A percentile compares a stretch with the other conserved stretches of the same genome.
Conservation (phyloP, 2,888 invertebrate species). For the Drosophila vallismaia region DNA sequence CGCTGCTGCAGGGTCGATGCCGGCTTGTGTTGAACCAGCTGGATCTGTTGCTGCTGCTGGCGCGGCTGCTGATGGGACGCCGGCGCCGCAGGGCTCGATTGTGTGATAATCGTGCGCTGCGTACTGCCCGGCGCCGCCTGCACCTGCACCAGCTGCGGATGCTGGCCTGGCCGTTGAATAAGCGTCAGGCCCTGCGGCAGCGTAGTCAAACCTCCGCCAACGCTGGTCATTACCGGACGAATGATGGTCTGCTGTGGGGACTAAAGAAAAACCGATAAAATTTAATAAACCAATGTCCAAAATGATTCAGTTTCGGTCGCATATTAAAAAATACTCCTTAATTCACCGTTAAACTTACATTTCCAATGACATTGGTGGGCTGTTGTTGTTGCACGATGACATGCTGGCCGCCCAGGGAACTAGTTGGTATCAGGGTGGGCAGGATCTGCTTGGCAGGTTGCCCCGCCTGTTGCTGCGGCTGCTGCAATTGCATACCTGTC, state of each 20-base stretch:
- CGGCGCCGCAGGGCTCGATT: conserved; percentile 69
- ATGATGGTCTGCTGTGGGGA: conserved; percentile 83
- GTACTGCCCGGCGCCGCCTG: conserved; percentile 80
- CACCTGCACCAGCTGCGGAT: conserved; percentile 83
- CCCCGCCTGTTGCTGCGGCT: conserved; percentile 73
- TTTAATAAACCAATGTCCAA: neutral
- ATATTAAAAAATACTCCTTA: neutral
- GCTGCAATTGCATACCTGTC: conserved; percentile 74
- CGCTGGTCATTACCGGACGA: conserved; percentile 82
- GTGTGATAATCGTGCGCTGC: conserved; percentile 83
- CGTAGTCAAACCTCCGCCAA: conserved; percentile 79
- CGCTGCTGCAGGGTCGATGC: conserved; percentile 78
- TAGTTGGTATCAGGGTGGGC: conserved; percentile 83
- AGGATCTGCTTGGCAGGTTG: conserved; percentile 78
- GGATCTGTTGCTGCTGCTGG: conserved; percentile 81
- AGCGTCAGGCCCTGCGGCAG: conserved; percentile 83
- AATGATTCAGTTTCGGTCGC: neutral
- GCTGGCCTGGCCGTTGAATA: conserved; percentile 84
- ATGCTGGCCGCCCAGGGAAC: conserved; percentile 79
- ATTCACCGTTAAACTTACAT: conserved; percentile 68
- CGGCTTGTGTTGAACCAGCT: conserved; percentile 81
- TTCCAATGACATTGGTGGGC: conserved; percentile 80
- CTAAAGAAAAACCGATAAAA: conserved; percentile 50
- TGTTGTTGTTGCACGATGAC: conserved; percentile 82
- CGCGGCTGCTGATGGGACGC: conserved; percentile 80